Conservation (phyloP, 2,113 vertebrate genomes). For the Ciconia stormi region DNA sequence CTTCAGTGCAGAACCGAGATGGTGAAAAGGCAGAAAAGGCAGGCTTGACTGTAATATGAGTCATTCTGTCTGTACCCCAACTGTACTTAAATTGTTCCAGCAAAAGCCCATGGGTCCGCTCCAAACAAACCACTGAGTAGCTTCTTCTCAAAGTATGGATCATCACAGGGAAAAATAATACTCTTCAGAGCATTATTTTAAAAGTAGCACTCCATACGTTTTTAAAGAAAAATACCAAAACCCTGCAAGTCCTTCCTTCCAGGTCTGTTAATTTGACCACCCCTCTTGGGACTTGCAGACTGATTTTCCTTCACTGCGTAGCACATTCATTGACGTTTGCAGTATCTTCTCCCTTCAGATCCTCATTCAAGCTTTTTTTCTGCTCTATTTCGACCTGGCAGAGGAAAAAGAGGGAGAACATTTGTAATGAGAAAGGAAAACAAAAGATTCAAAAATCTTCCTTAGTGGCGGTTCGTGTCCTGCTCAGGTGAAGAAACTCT, state of each 20-base stretch:
- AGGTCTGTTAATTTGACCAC: not conserved
- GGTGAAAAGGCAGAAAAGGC: slow-evolving; percentile 10
- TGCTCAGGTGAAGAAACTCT: not conserved
- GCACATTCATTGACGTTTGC: slow-evolving; percentile 78
- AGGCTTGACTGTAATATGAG: not conserved
- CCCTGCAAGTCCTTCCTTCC: not conserved
- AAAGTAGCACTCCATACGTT: slow-evolving; percentile 16
- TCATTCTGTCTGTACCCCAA: not conserved
- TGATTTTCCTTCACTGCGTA: slow-evolving; percentile 74
- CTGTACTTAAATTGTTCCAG: not conserved
- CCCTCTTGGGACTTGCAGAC: not conserved
- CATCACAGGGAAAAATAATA: not conserved
- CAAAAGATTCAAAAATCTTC: not conserved
- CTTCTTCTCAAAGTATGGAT: not conserved
- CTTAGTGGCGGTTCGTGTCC: not conserved
- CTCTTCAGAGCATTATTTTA: not conserved
- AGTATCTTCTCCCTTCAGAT: slow-evolving; percentile 67
- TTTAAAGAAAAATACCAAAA: not conserved
- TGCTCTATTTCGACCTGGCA: slow-evolving; percentile 86
- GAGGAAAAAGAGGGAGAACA: slow-evolving; percentile 7
- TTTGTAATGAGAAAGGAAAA: not conserved
- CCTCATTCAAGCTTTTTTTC: slow-evolving; percentile 75
- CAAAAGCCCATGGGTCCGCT: not conserved
- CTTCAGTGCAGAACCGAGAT: not conserved
- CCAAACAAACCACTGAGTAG: not conserved